Conservation (phyloP, 2,797 vertebrate species). For the Lacerta viridis region DNA sequence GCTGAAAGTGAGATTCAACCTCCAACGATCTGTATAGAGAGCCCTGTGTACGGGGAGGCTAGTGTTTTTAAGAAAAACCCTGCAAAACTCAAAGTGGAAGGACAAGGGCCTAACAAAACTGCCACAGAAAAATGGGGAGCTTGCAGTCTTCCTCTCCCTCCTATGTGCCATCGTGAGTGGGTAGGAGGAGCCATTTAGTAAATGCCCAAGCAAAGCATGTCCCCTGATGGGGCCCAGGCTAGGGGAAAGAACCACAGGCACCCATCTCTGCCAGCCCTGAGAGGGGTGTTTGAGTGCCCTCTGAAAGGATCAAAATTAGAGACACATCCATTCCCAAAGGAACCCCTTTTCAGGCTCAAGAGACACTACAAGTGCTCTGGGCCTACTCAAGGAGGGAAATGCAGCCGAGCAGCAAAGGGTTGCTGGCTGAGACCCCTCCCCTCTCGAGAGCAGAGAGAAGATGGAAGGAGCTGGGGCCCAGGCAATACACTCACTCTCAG, state of each 20-base stretch:
- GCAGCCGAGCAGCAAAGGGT: slow-evolving; percentile 3
- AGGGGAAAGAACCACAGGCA: not conserved
- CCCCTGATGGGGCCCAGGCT: slow-evolving; percentile 8
- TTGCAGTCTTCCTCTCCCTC: not conserved
- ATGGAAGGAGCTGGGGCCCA: slow-evolving; percentile 33
- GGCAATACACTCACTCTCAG: slow-evolving; percentile 34
- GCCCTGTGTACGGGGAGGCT: too few species aligned
- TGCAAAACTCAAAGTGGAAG: not conserved
- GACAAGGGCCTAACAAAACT: not conserved
- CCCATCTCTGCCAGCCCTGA: not conserved
- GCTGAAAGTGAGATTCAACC: not conserved
- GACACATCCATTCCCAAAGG: not conserved
- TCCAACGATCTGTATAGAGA: not conserved
- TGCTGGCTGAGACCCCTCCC: not conserved
- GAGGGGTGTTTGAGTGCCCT: not conserved
- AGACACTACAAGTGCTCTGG: not conserved
- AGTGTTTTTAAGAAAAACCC: not conserved
- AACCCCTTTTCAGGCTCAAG: slow-evolving; percentile 17
- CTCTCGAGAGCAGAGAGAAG: slow-evolving; percentile 9
- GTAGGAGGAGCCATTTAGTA: slow-evolving; percentile 22
- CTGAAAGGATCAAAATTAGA: slow-evolving; percentile 7
- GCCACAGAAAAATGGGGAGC: not conserved
- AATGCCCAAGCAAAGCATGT: slow-evolving; percentile 16
- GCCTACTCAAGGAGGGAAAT: slow-evolving; percentile 10
- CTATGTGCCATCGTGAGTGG: slow-evolving; percentile 5